Percentiles rank a stretch among this genome's conserved stretches.
These are phyloP conservation scores for Cryptoblepharus egeriae DNA, from an alignment of 2,797 vertebrate species.

Conservation along the genomic window DNA sequence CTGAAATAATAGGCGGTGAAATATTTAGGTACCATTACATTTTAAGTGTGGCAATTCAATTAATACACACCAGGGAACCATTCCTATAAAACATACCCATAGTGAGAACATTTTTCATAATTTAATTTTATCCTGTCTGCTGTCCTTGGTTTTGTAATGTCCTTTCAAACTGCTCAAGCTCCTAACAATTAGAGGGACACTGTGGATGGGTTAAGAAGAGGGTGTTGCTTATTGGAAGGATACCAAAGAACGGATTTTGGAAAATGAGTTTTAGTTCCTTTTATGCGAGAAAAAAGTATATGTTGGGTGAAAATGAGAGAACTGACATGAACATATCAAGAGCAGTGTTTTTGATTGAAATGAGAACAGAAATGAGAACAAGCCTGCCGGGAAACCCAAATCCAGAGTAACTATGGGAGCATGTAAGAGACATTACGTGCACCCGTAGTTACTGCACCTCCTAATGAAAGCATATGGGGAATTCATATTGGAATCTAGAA, in stretches of 20 bases:
- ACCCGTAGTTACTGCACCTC: too few relatives aligned
- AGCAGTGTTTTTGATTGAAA: background rate
- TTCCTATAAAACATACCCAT: background rate
- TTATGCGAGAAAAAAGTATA: background rate
- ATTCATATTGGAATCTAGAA: too few relatives aligned
- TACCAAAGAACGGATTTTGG: background rate
- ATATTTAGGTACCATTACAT: background rate
- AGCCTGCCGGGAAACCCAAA: too few relatives aligned
- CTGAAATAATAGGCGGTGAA: constrained; percentile 33
- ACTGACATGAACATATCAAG: background rate
- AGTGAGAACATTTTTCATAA: background rate
- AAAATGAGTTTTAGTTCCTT: background rate
- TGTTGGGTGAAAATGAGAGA: background rate
- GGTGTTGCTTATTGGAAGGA: background rate
- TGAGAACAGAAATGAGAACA: too few relatives aligned
- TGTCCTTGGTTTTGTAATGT: background rate
- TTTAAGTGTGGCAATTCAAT: background rate
- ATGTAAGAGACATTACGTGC: too few relatives aligned
- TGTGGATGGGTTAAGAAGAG: background rate
- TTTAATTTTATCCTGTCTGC: background rate
- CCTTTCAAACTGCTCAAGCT: background rate
- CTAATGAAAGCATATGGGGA: too few relatives aligned
- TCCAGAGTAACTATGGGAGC: too few relatives aligned
- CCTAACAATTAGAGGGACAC: background rate
- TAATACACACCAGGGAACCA: background rate